Conservation (phyloP, 1,140 invertebrate genomes). For the Drosophila lacertosa region DNA sequence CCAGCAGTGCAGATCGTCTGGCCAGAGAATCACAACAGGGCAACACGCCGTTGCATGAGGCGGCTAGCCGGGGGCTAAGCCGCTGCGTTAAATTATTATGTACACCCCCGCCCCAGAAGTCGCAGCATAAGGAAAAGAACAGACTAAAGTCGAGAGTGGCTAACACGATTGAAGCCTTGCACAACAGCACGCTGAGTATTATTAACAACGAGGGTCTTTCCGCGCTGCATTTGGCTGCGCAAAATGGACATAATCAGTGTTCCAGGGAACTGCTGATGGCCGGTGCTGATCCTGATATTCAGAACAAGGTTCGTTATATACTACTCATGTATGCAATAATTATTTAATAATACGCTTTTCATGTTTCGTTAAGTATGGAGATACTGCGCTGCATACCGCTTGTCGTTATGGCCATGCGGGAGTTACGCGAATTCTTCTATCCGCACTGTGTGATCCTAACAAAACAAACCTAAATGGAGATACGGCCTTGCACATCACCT, state of each 20-base stretch:
- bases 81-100: constrained; percentile 91
- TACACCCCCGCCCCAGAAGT: constrained; percentile 78
- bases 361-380: constrained; percentile 90
- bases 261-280: constrained; percentile 94
- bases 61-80: constrained; percentile 97
- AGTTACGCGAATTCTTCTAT: constrained; percentile 96
- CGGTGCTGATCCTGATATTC: constrained; percentile 93
- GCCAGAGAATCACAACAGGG: constrained; percentile 87
- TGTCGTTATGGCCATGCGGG: constrained; percentile 98
- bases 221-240: constrained; percentile 96
- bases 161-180: constrained; percentile 85
- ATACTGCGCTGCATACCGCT: constrained; percentile 97
- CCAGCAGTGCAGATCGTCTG: constrained; percentile 58
- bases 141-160: constrained; percentile 49
- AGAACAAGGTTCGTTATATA: constrained; percentile 92
- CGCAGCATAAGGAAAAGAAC: constrained; percentile 52
- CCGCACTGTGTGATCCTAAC: constrained; percentile 93
- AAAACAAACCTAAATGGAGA: constrained; percentile 98
- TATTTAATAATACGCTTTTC: background rate
- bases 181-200: constrained; percentile 89
- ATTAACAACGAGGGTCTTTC: constrained; percentile 95
- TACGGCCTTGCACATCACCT: constrained; percentile 95
- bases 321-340: too few species aligned
- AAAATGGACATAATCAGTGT: constrained; percentile 98
- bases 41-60: constrained; percentile 96